A percentile compares a stretch with the other conserved stretches of the same genome.
Conservation (phyloP, 1,140 invertebrate species). For the Triops longicaudatus region DNA sequence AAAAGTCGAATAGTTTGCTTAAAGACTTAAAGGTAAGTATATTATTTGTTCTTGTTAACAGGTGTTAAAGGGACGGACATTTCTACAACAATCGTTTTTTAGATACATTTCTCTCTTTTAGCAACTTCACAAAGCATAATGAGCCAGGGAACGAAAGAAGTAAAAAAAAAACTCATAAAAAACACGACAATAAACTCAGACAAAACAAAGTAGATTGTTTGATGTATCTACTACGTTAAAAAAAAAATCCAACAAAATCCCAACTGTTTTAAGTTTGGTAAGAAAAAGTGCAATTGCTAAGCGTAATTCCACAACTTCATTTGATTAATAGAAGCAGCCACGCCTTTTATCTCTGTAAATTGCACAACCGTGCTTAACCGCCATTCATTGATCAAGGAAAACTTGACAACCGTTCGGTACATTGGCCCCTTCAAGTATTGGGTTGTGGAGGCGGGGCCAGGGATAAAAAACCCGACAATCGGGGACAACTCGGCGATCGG, state of each 20-base stretch:
- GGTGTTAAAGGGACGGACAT: slow-evolving; percentile 2
- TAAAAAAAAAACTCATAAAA: neutral
- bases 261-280: neutral
- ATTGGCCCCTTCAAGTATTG: neutral
- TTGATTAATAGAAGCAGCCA: slow-evolving; percentile 12
- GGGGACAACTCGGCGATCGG: slow-evolving; percentile 32
- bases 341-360: neutral
- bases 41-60: slow-evolving; percentile 7
- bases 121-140: neutral
- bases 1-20: neutral
- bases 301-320: slow-evolving; percentile 12
- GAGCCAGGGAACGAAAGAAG: neutral
- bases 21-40: slow-evolving; percentile 4
- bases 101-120: neutral
- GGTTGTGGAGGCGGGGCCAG: slow-evolving; percentile 29
- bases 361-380: neutral
- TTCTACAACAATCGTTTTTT: neutral
- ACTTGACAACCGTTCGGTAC: neutral
- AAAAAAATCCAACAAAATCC: neutral
- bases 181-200: neutral
- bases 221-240: neutral
- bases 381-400: neutral
- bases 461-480: slow-evolving; percentile 31
- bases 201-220: neutral
- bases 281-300: neutral